Percentiles rank a stretch among this genome's conserved stretches.
Conservation (phyloP, 2,797 vertebrate genomes). For the Hippopotamyrus pictus region DNA sequence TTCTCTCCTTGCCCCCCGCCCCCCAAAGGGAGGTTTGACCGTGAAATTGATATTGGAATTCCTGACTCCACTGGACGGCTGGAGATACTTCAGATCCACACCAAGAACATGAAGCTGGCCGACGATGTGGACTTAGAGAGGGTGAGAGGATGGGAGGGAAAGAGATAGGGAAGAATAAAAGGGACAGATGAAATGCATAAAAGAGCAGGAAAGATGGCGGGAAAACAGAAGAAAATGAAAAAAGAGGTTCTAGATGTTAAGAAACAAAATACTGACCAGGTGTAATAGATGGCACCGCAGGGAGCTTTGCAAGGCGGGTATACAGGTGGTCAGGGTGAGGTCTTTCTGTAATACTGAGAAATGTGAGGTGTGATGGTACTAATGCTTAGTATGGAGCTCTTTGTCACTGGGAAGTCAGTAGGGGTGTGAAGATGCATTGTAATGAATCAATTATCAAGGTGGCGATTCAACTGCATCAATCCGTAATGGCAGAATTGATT, state of each 20-base stretch:
- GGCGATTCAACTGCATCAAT: not conserved
- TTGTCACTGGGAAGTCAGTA: not conserved
- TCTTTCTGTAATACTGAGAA: not conserved
- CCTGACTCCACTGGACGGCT: constrained; percentile 39
- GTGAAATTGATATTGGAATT: constrained; percentile 43
- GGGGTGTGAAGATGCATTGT: not conserved
- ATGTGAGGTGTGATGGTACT: not conserved
- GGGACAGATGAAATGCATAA: not conserved
- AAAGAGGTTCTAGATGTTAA: not conserved
- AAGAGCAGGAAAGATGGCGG: not conserved
- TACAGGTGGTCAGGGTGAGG: not conserved
- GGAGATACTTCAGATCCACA: constrained; percentile 43
- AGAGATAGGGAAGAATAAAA: not conserved
- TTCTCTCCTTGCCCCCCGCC: not conserved
- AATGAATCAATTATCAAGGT: not conserved
- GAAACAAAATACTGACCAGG: not conserved
- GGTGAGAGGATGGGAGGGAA: constrained; percentile 19
- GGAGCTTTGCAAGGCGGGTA: not conserved
- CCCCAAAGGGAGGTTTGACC: constrained; percentile 35
- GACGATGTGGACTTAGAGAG: constrained; percentile 39
- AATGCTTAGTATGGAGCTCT: not conserved
- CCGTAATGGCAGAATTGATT: no score
- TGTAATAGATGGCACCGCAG: not conserved
- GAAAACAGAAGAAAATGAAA: not conserved
- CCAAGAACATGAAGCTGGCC: constrained; percentile 42